Base-by-base conservation (phyloP, 2,113 vertebrate genomes). In the Periophthalmus modestus region DNA sequence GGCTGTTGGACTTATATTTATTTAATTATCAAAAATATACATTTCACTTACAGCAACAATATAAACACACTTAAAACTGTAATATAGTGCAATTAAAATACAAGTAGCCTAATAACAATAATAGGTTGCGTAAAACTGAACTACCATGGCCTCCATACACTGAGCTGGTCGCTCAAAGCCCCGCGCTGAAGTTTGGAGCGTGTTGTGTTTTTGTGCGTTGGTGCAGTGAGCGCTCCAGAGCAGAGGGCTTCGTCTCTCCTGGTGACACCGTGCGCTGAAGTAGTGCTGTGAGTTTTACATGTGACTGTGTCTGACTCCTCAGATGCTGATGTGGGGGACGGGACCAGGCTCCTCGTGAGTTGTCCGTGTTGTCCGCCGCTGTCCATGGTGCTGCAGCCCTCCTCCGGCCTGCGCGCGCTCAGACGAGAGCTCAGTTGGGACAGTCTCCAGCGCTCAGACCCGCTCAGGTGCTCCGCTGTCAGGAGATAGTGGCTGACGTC, bases 381-480 rank as follows among this genome's bases (percentile, higher is more conserved):
- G 92, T 96, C 95, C 95, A 4, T 86, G 93, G 95, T 95, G 81
- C 95, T 96, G 95, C 80, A 91, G 0, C 5, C 39, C 3, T 79
- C 74, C 19, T 34, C 61, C 34, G 23, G 69, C 1, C 33, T 69
- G 2, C 52, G 48, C 1, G 66, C 69, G 16, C 72, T 36, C 12
- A 92, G 69, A 18, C 82, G 82, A 33, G 71, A 67, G 7, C 82
- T 76, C 1, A 93, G 79, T 24, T 93, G 92, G 3, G 79, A 71
- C 28, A 89, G 83, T 75, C 89, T 88, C 77, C 91, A 89, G 39
- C 82, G 88, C 58, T 87, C 81, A 3, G 79, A 80, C 0, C 83
- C 73, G 39, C 75, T 77, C 7, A 86, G 66, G 4, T 80, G 80
- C 19, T 94, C 93, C 4, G 92, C 81, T 68, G 82, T 84, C 50